Percentiles rank a stretch among this genome's conserved stretches.
phyloP scores from a whole-genome alignment of 2,113 vertebrate species.

The Marmota monax region DNA sequence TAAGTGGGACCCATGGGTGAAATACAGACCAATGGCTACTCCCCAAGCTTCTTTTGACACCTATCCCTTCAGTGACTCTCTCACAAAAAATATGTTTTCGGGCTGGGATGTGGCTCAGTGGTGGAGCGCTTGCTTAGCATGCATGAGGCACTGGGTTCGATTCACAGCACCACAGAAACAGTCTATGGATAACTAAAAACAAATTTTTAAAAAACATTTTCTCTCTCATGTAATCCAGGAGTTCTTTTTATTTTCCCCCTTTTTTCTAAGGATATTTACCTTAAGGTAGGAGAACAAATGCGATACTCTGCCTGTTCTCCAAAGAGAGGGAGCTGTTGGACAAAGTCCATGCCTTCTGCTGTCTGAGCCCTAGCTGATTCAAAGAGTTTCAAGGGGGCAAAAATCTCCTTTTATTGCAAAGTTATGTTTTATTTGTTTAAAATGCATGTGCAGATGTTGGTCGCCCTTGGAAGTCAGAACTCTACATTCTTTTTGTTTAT shows the following conservation, averaged over 20 bases:
- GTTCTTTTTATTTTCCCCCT: not conserved
- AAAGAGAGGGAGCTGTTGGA: not conserved
- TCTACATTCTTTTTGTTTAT: no score
- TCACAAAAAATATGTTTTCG: no score
- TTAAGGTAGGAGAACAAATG: not conserved
- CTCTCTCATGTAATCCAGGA: not conserved
- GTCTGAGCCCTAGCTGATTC: not conserved
- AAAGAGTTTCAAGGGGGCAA: not conserved
- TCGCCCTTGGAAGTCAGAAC: no score
- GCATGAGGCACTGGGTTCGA: no score
- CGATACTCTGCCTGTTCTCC: no score
- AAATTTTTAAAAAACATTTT: not conserved
- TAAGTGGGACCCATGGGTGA: not conserved
- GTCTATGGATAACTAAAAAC: no score
- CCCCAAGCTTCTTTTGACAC: not conserved
- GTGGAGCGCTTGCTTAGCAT: no score
- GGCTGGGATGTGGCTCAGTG: no score
- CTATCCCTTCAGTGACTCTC: no score
- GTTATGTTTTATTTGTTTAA: not conserved
- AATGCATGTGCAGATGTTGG: not conserved
- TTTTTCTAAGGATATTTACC: not conserved
- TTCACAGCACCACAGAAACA: no score
- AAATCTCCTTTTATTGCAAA: not conserved
- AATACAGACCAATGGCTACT: not conserved
- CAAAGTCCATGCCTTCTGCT: not conserved